A percentile compares a stretch with the other conserved stretches of the same genome.
These are phyloP conservation scores for Acronicta psi DNA, from an alignment of 2,888 invertebrate genomes.

Conservation along the genomic window DNA sequence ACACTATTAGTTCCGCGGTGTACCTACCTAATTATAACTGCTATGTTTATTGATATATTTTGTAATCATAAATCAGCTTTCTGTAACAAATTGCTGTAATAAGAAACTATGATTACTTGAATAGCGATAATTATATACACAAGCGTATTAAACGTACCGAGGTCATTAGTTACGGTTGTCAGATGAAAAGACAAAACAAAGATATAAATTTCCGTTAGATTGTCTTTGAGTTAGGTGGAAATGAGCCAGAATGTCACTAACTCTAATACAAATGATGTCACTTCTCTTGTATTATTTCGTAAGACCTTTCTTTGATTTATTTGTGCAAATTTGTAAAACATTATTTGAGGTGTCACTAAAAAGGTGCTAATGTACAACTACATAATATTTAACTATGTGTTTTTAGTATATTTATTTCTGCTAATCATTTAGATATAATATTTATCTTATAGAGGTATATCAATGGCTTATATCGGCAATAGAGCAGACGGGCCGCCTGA, in stretches of 20 bases:
- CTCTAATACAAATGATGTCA: slow-evolving; percentile 43
- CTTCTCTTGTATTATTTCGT: slow-evolving; percentile 30
- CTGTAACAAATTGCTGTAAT: slow-evolving; percentile 47
- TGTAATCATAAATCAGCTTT: slow-evolving; percentile 44
- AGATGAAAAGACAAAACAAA: slow-evolving; percentile 61
- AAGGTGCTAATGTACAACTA: no score
- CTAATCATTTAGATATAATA: no score
- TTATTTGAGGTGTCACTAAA: slow-evolving; percentile 14
- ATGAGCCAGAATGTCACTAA: slow-evolving; percentile 60
- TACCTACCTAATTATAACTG: slow-evolving; percentile 6
- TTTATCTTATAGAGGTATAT: no score
- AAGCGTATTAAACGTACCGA: slow-evolving; percentile 47
- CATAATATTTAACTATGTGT: no score
- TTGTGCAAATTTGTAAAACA: slow-evolving; percentile 16
- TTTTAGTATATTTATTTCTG: no score
- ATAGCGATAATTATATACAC: slow-evolving; percentile 46
- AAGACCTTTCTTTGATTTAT: slow-evolving; percentile 39
- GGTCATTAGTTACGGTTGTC: slow-evolving; percentile 57
- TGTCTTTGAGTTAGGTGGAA: slow-evolving; percentile 53
- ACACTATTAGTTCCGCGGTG: slow-evolving; percentile 20
- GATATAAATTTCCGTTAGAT: slow-evolving; percentile 54
- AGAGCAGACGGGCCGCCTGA: no score
- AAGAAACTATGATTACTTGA: slow-evolving; percentile 42
- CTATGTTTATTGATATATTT: slow-evolving; percentile 31
- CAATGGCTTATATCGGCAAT: no score